Evolutionary conservation across 2,888 invertebrate species (phyloP).

Genomic region (Rhingia rostrata): DNA sequence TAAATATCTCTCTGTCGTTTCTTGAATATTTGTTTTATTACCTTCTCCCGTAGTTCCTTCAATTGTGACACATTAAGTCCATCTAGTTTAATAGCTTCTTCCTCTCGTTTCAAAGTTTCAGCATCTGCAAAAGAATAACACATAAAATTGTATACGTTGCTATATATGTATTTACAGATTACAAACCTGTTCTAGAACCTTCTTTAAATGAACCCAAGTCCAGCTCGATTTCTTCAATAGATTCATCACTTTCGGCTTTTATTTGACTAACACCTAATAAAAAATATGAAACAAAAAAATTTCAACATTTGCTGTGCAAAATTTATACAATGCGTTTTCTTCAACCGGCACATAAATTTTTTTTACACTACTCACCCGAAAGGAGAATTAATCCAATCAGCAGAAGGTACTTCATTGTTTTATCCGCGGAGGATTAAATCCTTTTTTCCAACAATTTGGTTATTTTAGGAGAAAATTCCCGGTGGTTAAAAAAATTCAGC

Average conservation of each 20-base stretch:
- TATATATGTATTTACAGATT: background rate
- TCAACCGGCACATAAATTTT: constrained; percentile 52
- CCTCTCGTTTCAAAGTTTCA: constrained; percentile 94
- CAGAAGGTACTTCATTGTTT: constrained; percentile 79
- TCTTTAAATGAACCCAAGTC: constrained; percentile 93
- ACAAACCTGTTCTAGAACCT: constrained; percentile 93
- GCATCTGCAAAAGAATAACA: constrained; percentile 86
- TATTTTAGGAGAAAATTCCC: constrained; percentile 11
- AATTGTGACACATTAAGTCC: constrained; percentile 96
- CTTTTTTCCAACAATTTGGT: constrained; percentile 10
- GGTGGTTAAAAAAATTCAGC: constrained; percentile 24
- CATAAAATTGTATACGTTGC: constrained; percentile 18
- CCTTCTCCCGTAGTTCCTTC: constrained; percentile 93
- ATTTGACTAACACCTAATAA: constrained; percentile 79
- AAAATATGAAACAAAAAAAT: background rate
- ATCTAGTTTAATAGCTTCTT: constrained; percentile 97
- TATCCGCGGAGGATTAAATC: constrained; percentile 41
- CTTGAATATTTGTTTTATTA: constrained; percentile 64
- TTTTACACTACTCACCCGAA: constrained; percentile 77
- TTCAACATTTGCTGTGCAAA: background rate
- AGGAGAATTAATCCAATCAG: constrained; percentile 79
- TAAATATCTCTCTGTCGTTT: constrained; percentile 43
- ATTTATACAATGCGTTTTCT: constrained; percentile 25
- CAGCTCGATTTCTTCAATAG: constrained; percentile 87
- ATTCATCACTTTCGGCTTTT: constrained; percentile 76